Base-by-base conservation (phyloP, 2,113 vertebrate genomes). In the Machaerirhynchus nigripectus region DNA sequence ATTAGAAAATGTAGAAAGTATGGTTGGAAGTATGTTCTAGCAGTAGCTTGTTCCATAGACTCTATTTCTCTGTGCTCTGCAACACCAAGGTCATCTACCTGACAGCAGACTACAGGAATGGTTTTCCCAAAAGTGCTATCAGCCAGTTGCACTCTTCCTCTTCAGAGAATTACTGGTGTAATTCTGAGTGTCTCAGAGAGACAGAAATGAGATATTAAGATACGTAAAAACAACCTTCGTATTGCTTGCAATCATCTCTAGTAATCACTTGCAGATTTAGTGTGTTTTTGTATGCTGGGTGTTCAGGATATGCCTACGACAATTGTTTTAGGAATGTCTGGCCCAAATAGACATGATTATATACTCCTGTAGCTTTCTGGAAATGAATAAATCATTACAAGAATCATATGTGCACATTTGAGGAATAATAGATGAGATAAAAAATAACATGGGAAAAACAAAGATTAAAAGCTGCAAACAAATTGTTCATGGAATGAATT, bases 201-300 rank as follows among this genome's bases (percentile, higher is more conserved):
- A 63, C 10, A 46, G 22, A 89, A 88, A 79, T 47, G 10, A 56
- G 31, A 22, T n/a, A 65, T 13, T 26, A 90, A 86, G 37, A 88
- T 39, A 80, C 1, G 7, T 22, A 68, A 90, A 93, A 85, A 85
- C 30, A 68, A 59, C 16, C 7, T 50, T 50, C 55, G 21, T 40
- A 20, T 49, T 77, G 31, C 40, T 53, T 79, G 57, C 67, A 59
- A n/a, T 53, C 40, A 49, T 69, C 17, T 90, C 49, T 33, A 37
- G n/a, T 94, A 94, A 96, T 89, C 68, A 86, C 53, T 95, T 95
- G 47, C 80, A 95, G 89, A 92, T 11, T 87, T 56, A 73, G 63
- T 9, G 23, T 86, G 84, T 3, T 74, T 90, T 92, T 69, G 26
- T n/a, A 60, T 26, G 35, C 33, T 21, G 60, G 37, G 31, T 69